These are phyloP conservation scores for Caprella mutica DNA, from an alignment of 2,888 invertebrate species.

Conservation along the genomic window DNA sequence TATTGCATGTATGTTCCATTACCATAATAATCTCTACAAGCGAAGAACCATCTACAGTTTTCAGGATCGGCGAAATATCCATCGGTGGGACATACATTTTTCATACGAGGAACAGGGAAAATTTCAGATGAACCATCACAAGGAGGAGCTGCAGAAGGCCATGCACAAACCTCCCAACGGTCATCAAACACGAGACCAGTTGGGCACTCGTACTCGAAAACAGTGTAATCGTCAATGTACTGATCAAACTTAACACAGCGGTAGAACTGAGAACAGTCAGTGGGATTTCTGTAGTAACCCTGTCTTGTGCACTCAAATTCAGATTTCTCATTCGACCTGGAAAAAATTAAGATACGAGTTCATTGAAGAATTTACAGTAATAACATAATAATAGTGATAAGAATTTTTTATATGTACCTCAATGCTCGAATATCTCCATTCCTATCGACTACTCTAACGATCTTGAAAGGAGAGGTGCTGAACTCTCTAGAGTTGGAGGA, in stretches of 20 bases:
- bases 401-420: conserved; percentile 8
- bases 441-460: conserved; percentile 59
- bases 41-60: conserved; percentile 74
- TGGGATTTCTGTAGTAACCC: conserved; percentile 66
- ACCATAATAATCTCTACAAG: conserved; percentile 47
- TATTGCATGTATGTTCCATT: conserved; percentile 50
- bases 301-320: conserved; percentile 63
- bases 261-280: conserved; percentile 64
- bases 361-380: neutral
- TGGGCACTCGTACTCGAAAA: conserved; percentile 70
- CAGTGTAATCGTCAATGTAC: conserved; percentile 58
- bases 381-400: neutral
- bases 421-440: conserved; percentile 55
- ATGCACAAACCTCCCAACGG: conserved; percentile 64
- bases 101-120: conserved; percentile 55
- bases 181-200: conserved; percentile 62
- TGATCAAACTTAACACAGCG: conserved; percentile 70
- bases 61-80: conserved; percentile 70
- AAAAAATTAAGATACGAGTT: conserved; percentile 41
- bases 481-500: conserved; percentile 41
- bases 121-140: conserved; percentile 65
- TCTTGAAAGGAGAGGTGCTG: conserved; percentile 59
- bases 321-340: conserved; percentile 57
- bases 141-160: conserved; percentile 61
- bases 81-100: conserved; percentile 56